These are phyloP conservation scores for Proteles cristata DNA, from an alignment of 2,113 vertebrate species.

Conservation along the genomic window DNA sequence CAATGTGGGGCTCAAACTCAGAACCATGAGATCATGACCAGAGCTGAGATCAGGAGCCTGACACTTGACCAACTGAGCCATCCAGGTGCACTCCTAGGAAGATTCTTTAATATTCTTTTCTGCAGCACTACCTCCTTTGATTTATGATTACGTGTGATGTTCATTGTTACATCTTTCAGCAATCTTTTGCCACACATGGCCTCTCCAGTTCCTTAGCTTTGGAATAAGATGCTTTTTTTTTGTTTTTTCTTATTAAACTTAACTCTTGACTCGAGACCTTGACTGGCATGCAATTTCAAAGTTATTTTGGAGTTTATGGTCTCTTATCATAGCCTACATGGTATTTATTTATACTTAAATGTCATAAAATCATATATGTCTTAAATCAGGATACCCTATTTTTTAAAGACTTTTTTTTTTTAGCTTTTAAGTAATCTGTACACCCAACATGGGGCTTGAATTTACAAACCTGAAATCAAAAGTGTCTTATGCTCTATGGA, in stretches of 20 bases:
- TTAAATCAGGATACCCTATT: not conserved
- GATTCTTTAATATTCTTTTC: not conserved
- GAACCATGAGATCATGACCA: too few relatives aligned
- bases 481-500: not conserved
- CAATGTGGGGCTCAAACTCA: too few relatives aligned
- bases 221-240: not conserved
- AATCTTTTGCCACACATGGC: not conserved
- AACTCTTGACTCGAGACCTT: not conserved
- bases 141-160: fast-evolving
- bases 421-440: not conserved
- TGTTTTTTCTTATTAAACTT: not conserved
- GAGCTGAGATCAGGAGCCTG: too few relatives aligned
- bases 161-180: not conserved
- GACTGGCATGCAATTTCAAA: not conserved
- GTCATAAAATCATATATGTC: not conserved
- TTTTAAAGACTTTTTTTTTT: not conserved
- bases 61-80: too few relatives aligned
- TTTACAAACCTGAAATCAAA: not conserved
- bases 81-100: too few relatives aligned
- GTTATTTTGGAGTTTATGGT: not conserved
- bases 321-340: not conserved
- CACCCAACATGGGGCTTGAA: not conserved
- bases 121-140: not conserved
- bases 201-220: not conserved
- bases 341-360: not conserved